Conservation (phyloP, 2,888 invertebrate genomes). For the Lottia scabra region DNA sequence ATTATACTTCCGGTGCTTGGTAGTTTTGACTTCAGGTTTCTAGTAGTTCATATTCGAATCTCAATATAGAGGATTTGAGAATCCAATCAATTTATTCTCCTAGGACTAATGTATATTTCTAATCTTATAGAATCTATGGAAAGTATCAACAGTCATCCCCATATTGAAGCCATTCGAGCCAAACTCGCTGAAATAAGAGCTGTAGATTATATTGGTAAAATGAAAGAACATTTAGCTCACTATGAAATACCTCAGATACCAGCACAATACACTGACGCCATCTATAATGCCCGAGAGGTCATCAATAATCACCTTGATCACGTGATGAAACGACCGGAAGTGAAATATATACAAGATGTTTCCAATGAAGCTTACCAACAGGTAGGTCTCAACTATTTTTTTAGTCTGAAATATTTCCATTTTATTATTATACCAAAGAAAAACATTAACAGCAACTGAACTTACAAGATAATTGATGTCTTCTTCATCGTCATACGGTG, state of each 20-base stretch:
- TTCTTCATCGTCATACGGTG: too few species aligned
- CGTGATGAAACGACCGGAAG: slow-evolving; percentile 9
- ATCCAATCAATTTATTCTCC: too few species aligned
- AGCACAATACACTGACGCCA: background rate
- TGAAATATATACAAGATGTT: slow-evolving; percentile 1
- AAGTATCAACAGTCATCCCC: slow-evolving; percentile 9
- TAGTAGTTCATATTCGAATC: too few species aligned
- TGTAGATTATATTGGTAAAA: slow-evolving; percentile 6
- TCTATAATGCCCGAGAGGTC: slow-evolving; percentile 10
- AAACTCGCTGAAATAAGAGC: background rate
- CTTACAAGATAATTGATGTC: too few species aligned
- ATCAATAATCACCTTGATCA: slow-evolving; percentile 3
- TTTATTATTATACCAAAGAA: too few species aligned
- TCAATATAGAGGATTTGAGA: too few species aligned
- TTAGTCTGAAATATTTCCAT: too few species aligned
- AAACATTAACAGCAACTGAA: too few species aligned
- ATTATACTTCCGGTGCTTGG: too few species aligned
- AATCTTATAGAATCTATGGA: background rate
- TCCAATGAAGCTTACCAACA: slow-evolving; percentile 15
- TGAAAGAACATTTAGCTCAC: background rate
- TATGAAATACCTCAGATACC: background rate
- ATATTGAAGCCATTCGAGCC: background rate
- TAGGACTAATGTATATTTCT: too few species aligned
- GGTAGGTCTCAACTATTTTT: background rate
- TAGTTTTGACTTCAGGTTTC: too few species aligned